Evolutionary conservation across 2,113 vertebrate genomes (phyloP).

Genomic region (Festucalex cinctus): DNA sequence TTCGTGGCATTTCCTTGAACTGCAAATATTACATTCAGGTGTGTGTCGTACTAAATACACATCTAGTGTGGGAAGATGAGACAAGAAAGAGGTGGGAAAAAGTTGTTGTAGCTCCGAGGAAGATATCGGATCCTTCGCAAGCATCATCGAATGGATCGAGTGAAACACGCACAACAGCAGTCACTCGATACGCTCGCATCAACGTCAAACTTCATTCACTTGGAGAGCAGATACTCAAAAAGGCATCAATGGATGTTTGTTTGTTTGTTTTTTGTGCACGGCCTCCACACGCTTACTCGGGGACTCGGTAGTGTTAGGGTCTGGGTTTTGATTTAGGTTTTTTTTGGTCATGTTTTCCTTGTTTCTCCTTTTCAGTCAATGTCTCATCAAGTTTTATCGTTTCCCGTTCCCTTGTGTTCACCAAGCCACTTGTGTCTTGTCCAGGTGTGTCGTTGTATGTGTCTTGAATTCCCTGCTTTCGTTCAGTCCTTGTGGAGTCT

Average conservation of each 20-base stretch:
- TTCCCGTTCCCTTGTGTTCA: too few relatives aligned
- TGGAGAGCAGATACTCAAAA: neutral
- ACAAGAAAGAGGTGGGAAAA: neutral
- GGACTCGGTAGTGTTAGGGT: too few relatives aligned
- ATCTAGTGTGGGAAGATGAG: conserved; percentile 5
- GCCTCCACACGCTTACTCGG: too few relatives aligned
- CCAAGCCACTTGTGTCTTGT: too few relatives aligned
- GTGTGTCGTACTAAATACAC: neutral
- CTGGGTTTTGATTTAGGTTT: too few relatives aligned
- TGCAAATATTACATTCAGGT: neutral
- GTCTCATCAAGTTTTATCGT: too few relatives aligned
- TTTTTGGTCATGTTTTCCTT: too few relatives aligned
- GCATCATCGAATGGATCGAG: conserved; percentile 3
- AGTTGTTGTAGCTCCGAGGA: conserved; percentile 25
- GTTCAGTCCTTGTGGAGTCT: too few relatives aligned
- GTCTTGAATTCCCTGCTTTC: too few relatives aligned
- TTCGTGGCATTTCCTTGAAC: neutral
- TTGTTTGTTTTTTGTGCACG: too few relatives aligned
- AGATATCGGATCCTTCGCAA: conserved; percentile 36
- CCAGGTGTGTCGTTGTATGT: too few relatives aligned
- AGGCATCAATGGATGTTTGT: neutral
- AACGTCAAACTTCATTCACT: neutral
- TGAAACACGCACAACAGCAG: conserved; percentile 45
- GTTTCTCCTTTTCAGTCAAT: too few relatives aligned
- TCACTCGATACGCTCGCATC: conserved; percentile 34